Base-by-base conservation (phyloP, 1,140 invertebrate genomes). In the Drosophila simulans region DNA sequence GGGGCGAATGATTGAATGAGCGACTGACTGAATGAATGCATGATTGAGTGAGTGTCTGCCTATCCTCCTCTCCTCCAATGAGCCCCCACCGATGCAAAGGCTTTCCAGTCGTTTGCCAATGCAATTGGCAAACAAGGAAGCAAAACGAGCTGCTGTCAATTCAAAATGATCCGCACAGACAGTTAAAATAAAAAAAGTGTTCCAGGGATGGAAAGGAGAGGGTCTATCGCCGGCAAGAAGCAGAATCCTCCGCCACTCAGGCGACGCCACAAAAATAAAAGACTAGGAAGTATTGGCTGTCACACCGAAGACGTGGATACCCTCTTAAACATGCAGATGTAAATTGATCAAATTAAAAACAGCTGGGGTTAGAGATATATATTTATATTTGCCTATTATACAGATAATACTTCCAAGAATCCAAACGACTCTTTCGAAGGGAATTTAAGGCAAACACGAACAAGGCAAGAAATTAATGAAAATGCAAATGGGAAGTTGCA, bases 61-160 rank as follows among this genome's bases (percentile, higher is more conserved):
- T 76, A 49, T 51, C 43, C 59, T 71, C 48, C 59, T 53, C 66
- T 55, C 55, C 20, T 52, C 31, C 15, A 15, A 27, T 59, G 37
- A 65, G 15, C 31, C 27, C 27, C 27, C 42, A 48, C 17, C 43
- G 22, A 84, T 86, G 77, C 77, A 84, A 84, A 86, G 77, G 79
- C 66, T 46, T 69, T 55, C 52, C 52, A 59, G 69, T 65, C 82
- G 48, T 63, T 83, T 83, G 75, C 46, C 70, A 84, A 84, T 84
- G 75, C 69, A 79, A 84, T 76, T 80, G 80, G 76, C 70, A 78
- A 85, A 85, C 82, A 86, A 85, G 82, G 82, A 85, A 85, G 78
- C 78, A 66, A 69, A 68, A 70, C 62, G 58, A 49, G 52, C 46
- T 58, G 75, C 76, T 78, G 80, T 84, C 81, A 84, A 80, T 80